Base-by-base conservation (phyloP, 2,113 vertebrate genomes). In the Melanotaenia duboulayi region DNA sequence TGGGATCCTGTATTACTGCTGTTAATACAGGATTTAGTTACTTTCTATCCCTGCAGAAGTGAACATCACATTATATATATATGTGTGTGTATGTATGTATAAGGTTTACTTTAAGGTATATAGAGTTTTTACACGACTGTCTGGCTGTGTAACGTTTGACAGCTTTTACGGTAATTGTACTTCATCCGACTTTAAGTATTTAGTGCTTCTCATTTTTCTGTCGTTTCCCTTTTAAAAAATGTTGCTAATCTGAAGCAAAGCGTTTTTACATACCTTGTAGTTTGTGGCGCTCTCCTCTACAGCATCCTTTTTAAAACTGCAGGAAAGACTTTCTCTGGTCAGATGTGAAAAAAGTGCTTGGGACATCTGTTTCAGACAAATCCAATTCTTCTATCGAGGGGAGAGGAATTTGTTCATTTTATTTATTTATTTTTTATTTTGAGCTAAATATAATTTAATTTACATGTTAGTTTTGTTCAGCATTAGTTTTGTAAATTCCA, bases 341-440 rank as follows among this genome's bases (percentile, higher is more conserved):
- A 40, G 74, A 80, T 39, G 77, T 57, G 65, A 67, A 12, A 58
- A 62, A 10, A 28, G 64, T 28, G 81, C 63, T 65, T 50, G 25
- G 80, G 81, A 89, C 88, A 86, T 91, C 87, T 86, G 86, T 65
- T 88, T 76, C 61, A 54, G 83, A 22, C 79, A 0, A 56, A 12
- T 64, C 81, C 75, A 87, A 46, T 66, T 63, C 51, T 3, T 32
- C 19, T 0, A 1, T 32, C n/a, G 51, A 50, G 59, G 69, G 73
- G 46, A 56, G 0, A 0, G 2, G 4, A 3, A 0, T 4, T 11
- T 12, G 1, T 9, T 23, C 0, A 28, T 51, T 2, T 42, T 4
- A 1, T 19, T 42, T 4, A 1, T 19, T 1, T 24, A 9, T 0
- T 19, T 6, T 11, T 25, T 19, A 32, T 42, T 49, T 5, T 5